Conservation (phyloP, 2,888 invertebrate genomes). For the Hartigia nigra region DNA sequence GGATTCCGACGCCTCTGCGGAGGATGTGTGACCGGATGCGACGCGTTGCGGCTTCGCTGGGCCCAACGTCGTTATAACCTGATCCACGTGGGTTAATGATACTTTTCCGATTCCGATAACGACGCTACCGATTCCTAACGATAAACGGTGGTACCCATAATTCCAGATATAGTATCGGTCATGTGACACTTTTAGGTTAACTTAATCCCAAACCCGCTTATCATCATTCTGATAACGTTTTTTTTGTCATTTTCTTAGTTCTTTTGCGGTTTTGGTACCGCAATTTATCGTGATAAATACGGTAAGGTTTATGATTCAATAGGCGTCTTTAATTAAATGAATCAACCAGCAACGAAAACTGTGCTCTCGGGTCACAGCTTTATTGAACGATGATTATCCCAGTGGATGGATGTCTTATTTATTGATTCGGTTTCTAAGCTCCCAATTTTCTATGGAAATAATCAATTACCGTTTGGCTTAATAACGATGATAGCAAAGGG, state of each 20-base stretch:
- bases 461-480: background rate
- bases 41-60: conserved; percentile 81
- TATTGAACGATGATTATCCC: background rate
- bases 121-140: background rate
- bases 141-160: conserved; percentile 4
- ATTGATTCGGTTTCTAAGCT: background rate
- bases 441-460: background rate
- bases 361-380: background rate
- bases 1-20: conserved; percentile 52
- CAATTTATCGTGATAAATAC: background rate
- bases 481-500: background rate
- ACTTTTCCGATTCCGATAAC: background rate
- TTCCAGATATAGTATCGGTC: background rate
- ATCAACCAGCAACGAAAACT: background rate
- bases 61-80: conserved; percentile 84
- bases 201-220: background rate
- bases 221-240: background rate
- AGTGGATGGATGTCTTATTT: background rate
- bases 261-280: background rate
- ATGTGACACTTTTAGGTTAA: background rate
- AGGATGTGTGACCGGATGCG: conserved; percentile 56
- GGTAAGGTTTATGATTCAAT: background rate
- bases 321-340: background rate
- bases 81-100: conserved; percentile 27
- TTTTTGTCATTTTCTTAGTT: background rate